Base-by-base conservation (phyloP, 2,113 vertebrate species). In the Etia nguti region DNA sequence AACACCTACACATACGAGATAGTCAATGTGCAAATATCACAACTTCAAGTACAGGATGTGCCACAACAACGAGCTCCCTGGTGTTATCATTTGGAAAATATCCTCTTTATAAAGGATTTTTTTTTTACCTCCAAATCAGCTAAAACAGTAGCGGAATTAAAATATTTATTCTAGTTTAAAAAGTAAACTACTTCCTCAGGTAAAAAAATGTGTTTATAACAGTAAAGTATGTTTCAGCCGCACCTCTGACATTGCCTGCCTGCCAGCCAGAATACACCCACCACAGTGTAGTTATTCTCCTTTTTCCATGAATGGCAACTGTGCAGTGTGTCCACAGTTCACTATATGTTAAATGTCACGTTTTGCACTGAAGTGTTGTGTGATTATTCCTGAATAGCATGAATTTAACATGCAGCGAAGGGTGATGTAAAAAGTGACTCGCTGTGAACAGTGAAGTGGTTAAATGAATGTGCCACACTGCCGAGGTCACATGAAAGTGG, bases 21-120 rank as follows among this genome's bases (percentile, higher is more conserved):
- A 91, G 83, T 54, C 79, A 65, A 54, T 43, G 80, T 84, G 89
- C 55, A 92, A 91, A 91, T 89, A 93, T 90, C 84, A 86, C 89
- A 92, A 85, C 82, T 87, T 90, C 89, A 85, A 65, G 73, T 38
- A 57, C 55, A 52, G 16, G 48, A 89, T 65, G 75, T 85, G 75
- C 34, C 9, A 16, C 55, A 55, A 89, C 84, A 83, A 83, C 86
- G 16, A 65, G 79, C 75, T 80, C 48, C 34, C 22, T 4, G 1
- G 7, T 70, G 84, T 87, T 86, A 82, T 90, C 54, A 52, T 84
- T 41, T 75, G 41, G 34, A 79, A 88, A 70, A 85, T 86, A 31
- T 59, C 75, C 16, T 68, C 84, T 73, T 79, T 68, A 84, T 83
- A 81, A 86, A 46, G 26, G n/a, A n/a, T n/a, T n/a, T n/a, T n/a